Conservation (phyloP, 30 jellyfish, hydroid and myxozoan genomes). For the Pelagia noctiluca region DNA sequence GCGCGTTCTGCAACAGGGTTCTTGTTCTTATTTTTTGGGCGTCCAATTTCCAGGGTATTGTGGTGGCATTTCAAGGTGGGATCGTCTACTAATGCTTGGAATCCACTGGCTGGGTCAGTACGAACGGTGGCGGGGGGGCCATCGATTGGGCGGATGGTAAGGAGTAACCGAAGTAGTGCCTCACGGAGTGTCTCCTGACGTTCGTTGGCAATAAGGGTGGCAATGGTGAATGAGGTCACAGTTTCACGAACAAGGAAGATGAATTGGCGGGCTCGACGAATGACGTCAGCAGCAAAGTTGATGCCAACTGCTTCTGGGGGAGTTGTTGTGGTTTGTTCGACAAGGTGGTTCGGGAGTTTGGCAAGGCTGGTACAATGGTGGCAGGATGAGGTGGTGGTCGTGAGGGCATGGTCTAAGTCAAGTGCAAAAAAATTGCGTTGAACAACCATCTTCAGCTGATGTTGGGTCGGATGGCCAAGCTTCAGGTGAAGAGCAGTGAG, state of each 20-base stretch:
- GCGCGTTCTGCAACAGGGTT: constrained; percentile 71
- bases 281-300: constrained; percentile 60
- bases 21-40: too few species aligned
- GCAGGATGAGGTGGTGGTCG: constrained; percentile 19
- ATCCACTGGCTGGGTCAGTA: constrained; percentile 57
- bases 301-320: constrained; percentile 56
- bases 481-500: too few species aligned
- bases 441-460: too few species aligned
- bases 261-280: constrained; percentile 32
- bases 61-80: not conserved
- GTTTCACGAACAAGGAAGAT: constrained; percentile 50
- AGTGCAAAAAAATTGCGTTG: too few species aligned
- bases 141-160: constrained; percentile 19
- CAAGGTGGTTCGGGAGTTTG: constrained; percentile 6
- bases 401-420: too few species aligned
- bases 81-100: constrained; percentile 9
- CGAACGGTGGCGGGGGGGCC: constrained; percentile 55
- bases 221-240: constrained; percentile 21
- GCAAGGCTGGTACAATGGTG: constrained; percentile 31
- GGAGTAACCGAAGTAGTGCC: too few species aligned
- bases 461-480: too few species aligned
- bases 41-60: constrained; percentile 45
- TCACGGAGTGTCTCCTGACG: constrained; percentile 5
- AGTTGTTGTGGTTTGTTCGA: not conserved
- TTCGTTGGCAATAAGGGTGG: constrained; percentile 6